phyloP scores from a whole-genome alignment of 2,797 vertebrate species.

The Crypturellus tataupa region DNA sequence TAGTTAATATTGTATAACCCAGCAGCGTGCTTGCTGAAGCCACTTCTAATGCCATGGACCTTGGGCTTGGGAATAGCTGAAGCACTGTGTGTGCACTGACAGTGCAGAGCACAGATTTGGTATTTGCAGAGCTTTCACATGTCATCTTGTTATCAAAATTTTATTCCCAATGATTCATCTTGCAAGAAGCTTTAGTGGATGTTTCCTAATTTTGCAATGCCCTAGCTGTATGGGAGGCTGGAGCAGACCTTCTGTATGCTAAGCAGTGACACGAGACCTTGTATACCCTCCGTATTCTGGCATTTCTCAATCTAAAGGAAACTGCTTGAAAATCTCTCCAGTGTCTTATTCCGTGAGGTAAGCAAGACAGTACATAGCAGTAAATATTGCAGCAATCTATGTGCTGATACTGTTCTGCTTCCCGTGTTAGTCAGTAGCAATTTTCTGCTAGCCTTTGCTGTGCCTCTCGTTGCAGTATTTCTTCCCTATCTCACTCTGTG shows the following conservation, averaged over 20 bases:
- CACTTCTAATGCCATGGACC: neutral
- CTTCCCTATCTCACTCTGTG: neutral
- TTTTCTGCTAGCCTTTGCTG: neutral
- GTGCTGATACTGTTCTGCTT: neutral
- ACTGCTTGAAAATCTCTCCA: neutral
- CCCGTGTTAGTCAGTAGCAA: neutral
- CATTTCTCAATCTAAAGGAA: neutral
- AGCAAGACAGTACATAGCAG: neutral
- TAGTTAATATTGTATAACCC: constrained; percentile 18
- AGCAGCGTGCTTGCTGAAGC: neutral
- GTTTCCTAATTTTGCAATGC: neutral
- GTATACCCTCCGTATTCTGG: neutral
- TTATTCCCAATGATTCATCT: neutral
- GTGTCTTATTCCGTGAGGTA: neutral
- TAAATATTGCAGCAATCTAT: neutral
- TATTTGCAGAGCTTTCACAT: neutral
- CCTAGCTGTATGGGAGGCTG: neutral
- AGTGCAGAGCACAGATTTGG: neutral
- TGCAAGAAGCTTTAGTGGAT: neutral
- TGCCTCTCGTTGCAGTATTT: neutral
- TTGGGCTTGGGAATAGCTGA: neutral
- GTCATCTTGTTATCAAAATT: neutral
- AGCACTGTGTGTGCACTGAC: neutral
- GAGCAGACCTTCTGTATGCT: neutral
- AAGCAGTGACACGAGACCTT: neutral